Evolutionary conservation across 23 tunicate genomes (phyloP), one percentile per base, ranked within the genome.

Genomic region (Styela clava): DNA sequence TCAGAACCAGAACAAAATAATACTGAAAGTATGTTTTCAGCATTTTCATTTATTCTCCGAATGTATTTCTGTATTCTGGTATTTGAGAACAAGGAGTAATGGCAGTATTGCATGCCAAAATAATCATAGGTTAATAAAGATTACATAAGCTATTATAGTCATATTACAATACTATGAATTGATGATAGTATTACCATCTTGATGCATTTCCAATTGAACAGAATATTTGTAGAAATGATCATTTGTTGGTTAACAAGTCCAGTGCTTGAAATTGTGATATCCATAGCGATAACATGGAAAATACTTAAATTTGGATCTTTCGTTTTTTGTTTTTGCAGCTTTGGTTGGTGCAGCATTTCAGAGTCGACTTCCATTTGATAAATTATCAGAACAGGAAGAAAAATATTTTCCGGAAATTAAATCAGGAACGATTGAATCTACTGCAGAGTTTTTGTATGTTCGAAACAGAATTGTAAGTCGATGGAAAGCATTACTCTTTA

Each of bases 381-480:
- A 88, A 63, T 69, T 87, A 5, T 87, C 98, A 18, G 64, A 86
- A 18, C 61, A 68, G 63, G 98, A 93, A 78, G 85, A 83, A 80
- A 56, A 29, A 7, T 32, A 76, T 0, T 93, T 93, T 84, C 94
- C 98, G 3, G 93, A 84, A 61, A 68, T 88, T 34, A 78, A 64
- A n/a, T 24, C 84, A 64, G 65, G 24, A 76, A 19, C 35, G 16
- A 16, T 74, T 52, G 81, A 80, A 36, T 34, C 52, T 22, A 35
- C 37, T 12, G 61, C 82, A 37, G 73, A 70, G 16, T 93, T 85
- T 78, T 70, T 93, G 36, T 29, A 84, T 20, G 85, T 93, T 31
- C 64, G 98, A 74, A 93, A 93, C 78, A 84, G 69, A 87, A 85
- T 87, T 34, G 98, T 93, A 82, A 84, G 98, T 78, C n/a, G n/a